Evolutionary conservation across 37 sponge, comb jelly and placozoan genomes (phyloP).

Genomic region (Lycopodina hypogea): DNA sequence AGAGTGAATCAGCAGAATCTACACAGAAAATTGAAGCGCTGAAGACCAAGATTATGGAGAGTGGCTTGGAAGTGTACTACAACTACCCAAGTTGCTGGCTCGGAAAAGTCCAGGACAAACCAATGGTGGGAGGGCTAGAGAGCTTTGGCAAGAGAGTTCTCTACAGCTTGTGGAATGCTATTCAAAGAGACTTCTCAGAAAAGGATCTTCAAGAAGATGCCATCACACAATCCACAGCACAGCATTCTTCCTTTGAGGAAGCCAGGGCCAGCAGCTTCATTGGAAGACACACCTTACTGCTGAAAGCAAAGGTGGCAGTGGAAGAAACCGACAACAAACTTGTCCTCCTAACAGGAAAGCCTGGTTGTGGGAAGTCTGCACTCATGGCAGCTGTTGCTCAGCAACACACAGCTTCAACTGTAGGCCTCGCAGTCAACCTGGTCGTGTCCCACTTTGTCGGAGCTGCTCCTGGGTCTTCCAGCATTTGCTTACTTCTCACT

Average conservation of each 20-base stretch:
- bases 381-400: conserved; percentile 83
- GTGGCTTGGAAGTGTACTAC: conserved; percentile 89
- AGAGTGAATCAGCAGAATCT: conserved; percentile 43
- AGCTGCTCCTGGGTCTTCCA: conserved; percentile 79
- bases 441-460: conserved; percentile 85
- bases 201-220: conserved; percentile 52
- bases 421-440: not conserved
- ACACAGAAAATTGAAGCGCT: conserved; percentile 62
- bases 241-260: conserved; percentile 71
- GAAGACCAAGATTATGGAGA: conserved; percentile 67
- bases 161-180: conserved; percentile 87
- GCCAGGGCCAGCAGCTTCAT: conserved; percentile 49
- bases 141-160: conserved; percentile 90
- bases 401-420: conserved; percentile 26
- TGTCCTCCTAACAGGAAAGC: conserved; percentile 68
- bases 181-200: conserved; percentile 75
- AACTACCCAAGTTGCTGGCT: conserved; percentile 78
- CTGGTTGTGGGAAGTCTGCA: conserved; percentile 90
- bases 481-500: conserved; percentile 60
- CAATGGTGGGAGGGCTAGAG: conserved; percentile 74
- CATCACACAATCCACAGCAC: conserved; percentile 29
- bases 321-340: conserved; percentile 22
- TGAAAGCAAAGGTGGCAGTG: conserved; percentile 35
- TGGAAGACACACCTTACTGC: conserved; percentile 59
- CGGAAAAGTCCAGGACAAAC: conserved; percentile 77